Conservation (phyloP, 2,797 vertebrate species). For the Falco cherrug region DNA sequence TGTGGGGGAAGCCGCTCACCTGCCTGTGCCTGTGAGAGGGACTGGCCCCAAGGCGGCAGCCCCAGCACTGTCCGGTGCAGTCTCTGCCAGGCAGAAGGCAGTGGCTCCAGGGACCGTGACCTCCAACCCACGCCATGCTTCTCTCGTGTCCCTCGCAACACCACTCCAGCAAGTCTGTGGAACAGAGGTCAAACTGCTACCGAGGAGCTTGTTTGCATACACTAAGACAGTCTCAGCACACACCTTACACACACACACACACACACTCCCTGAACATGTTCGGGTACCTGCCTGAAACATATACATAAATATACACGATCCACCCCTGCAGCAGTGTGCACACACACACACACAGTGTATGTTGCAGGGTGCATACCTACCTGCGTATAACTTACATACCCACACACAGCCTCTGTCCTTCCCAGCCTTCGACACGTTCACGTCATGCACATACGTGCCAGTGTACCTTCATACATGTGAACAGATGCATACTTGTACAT, state of each 20-base stretch:
- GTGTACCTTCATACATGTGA: background rate
- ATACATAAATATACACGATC: fast-evolving
- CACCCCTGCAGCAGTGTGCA: background rate
- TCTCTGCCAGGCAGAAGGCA: background rate
- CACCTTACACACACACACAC: background rate
- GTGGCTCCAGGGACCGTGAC: background rate
- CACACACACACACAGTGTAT: too few species aligned
- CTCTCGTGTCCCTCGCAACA: fast-evolving
- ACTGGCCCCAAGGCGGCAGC: fast-evolving
- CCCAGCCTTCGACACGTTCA: too few species aligned
- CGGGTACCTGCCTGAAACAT: background rate
- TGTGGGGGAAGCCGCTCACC: fast-evolving
- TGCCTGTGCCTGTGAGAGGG: background rate
- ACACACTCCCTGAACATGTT: fast-evolving
- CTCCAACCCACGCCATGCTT: fast-evolving
- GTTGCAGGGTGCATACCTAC: fast-evolving
- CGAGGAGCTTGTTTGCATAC: fast-evolving
- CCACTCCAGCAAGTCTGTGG: fast-evolving
- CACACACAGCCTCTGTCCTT: too few species aligned
- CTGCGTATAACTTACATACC: fast-evolving
- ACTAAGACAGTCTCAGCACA: background rate
- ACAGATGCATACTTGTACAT: fast-evolving
- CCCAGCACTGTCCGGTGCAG: background rate
- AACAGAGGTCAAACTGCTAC: background rate
- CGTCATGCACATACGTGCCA: fast-evolving